A percentile compares a stretch with the other conserved stretches of the same genome.
Evolutionary conservation across 2,113 vertebrate genomes (phyloP).

Genomic region (Vanacampus margaritifer): DNA sequence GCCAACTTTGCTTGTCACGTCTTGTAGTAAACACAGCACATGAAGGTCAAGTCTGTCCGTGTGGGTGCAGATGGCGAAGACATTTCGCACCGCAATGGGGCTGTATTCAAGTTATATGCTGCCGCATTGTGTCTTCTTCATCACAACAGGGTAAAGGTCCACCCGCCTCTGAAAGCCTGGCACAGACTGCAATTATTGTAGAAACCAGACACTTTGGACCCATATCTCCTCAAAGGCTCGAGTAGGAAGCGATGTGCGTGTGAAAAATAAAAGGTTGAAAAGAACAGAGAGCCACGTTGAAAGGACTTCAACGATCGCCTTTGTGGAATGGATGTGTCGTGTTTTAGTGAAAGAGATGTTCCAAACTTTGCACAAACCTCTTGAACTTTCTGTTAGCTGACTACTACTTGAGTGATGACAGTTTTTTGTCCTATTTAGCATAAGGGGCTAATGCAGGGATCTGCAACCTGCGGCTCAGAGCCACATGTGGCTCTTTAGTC

Average conservation of each 20-base stretch:
- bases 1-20: neutral
- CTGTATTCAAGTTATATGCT: neutral
- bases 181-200: conserved; percentile 10
- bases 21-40: neutral
- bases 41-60: neutral
- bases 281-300: neutral
- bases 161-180: neutral
- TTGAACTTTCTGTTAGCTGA: neutral
- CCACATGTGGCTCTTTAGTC: too few species aligned
- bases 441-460: neutral
- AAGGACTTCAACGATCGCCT: neutral
- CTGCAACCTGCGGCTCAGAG: too few species aligned
- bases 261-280: neutral
- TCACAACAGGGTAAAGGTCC: neutral
- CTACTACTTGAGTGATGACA: neutral
- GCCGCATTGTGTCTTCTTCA: neutral
- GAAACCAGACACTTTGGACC: neutral
- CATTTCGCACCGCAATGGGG: neutral
- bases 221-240: neutral
- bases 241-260: neutral
- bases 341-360: neutral
- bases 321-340: neutral
- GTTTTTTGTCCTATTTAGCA: neutral
- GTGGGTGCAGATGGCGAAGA: conserved; percentile 2
- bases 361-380: neutral